A percentile compares a stretch with the other conserved stretches of the same genome.
Evolutionary conservation across 2,113 vertebrate species (phyloP).

Genomic region (Leucosticte australis): DNA sequence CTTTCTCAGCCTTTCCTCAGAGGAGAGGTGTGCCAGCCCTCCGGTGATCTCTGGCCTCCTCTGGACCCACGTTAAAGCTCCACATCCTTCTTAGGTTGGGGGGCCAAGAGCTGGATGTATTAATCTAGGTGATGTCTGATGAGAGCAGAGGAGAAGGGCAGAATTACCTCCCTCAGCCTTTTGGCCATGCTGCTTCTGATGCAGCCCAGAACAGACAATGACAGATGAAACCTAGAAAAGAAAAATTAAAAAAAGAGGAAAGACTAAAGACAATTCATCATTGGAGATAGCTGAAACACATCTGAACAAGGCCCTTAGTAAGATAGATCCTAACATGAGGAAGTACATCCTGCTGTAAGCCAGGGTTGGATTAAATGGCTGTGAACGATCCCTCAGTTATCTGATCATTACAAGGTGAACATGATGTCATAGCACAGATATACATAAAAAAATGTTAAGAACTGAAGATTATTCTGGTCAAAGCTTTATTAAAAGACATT

Average conservation of each 20-base stretch:
- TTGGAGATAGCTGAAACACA: neutral
- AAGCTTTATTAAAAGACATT: neutral
- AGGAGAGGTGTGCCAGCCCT: neutral
- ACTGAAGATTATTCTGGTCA: neutral
- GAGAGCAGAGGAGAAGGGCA: neutral
- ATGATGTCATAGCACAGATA: neutral
- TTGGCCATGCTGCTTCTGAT: fast-evolving
- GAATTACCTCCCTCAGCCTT: neutral
- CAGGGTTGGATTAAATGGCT: neutral
- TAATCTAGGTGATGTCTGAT: neutral
- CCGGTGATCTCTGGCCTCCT: neutral
- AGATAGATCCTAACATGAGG: neutral
- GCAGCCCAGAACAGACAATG: neutral
- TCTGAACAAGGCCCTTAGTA: neutral
- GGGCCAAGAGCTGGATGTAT: neutral
- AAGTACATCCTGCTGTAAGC: neutral
- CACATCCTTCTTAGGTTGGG: neutral
- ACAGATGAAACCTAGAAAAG: neutral
- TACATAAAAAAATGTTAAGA: neutral
- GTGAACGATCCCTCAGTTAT: neutral
- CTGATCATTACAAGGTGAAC: neutral
- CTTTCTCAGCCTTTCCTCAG: neutral
- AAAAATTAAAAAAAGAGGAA: neutral
- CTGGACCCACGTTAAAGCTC: neutral
- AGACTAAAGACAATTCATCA: neutral